Percentiles rank a stretch among this genome's conserved stretches.
Conservation (phyloP, 2,113 vertebrate genomes). For the Aspidoscelis tigris region DNA sequence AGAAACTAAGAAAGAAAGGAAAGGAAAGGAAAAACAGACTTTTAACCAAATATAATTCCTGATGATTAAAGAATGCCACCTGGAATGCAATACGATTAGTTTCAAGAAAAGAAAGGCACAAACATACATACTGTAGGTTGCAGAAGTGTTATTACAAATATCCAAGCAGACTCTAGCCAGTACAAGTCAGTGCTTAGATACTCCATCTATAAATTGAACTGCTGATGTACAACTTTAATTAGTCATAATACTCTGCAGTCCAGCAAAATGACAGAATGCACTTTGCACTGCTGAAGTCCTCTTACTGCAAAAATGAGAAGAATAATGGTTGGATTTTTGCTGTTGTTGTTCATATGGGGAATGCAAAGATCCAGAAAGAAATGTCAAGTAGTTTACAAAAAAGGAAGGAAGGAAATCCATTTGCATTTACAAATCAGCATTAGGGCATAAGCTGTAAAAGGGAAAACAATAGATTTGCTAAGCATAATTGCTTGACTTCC, state of each 20-base stretch:
- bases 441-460: neutral
- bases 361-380: neutral
- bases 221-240: slow-evolving; percentile 75
- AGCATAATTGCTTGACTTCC: neutral
- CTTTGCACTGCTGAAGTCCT: slow-evolving; percentile 16
- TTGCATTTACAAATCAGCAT: neutral
- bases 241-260: slow-evolving; percentile 58
- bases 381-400: neutral
- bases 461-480: neutral
- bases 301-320: neutral
- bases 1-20: no score
- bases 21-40: no score
- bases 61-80: neutral
- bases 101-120: neutral
- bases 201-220: slow-evolving; percentile 64
- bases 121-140: neutral
- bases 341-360: neutral
- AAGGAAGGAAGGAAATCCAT: neutral
- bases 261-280: slow-evolving; percentile 20
- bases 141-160: neutral
- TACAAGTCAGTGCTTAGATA: slow-evolving; percentile 45
- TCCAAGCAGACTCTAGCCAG: neutral
- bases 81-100: neutral
- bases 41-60: neutral
- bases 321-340: neutral